Percentiles rank a stretch among this genome's conserved stretches.
These are phyloP conservation scores for Drosophila falleni DNA, from an alignment of 2,888 invertebrate genomes.

Conservation along the genomic window DNA sequence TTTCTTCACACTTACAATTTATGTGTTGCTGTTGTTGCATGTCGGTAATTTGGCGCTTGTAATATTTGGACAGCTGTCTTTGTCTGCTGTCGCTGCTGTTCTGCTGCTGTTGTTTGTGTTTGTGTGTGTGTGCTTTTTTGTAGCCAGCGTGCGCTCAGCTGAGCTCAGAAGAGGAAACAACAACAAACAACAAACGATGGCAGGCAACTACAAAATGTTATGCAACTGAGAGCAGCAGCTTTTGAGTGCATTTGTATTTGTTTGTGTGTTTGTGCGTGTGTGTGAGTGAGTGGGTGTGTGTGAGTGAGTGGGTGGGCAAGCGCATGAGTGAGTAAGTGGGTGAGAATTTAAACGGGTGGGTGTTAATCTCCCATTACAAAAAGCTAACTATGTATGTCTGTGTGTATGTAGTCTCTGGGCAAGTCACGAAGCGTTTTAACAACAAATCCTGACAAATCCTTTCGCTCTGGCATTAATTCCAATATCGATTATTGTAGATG, in stretches of 20 bases:
- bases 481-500: neutral
- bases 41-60: conserved; percentile 49
- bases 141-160: conserved; percentile 42
- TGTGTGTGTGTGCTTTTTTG: conserved; percentile 13
- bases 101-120: neutral
- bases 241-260: conserved; percentile 10
- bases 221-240: conserved; percentile 42
- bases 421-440: neutral
- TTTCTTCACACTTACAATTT: conserved; percentile 65
- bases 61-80: conserved; percentile 59
- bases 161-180: conserved; percentile 31
- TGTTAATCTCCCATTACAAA: conserved; percentile 8
- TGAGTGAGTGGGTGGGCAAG: conserved; percentile 3
- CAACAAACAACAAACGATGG: conserved; percentile 30
- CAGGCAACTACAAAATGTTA: conserved; percentile 45
- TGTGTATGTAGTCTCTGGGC: neutral
- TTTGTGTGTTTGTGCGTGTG: conserved; percentile 5
- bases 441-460: conserved; percentile 16
- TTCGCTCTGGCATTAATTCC: neutral
- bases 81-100: conserved; percentile 4
- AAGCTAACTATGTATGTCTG: neutral
- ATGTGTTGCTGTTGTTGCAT: conserved; percentile 31
- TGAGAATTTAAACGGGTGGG: conserved; percentile 4
- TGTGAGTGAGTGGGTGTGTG: neutral
- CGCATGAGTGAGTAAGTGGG: conserved; percentile 6